These are phyloP conservation scores for Alethe diademata DNA, from an alignment of 2,113 vertebrate genomes.

Conservation along the genomic window DNA sequence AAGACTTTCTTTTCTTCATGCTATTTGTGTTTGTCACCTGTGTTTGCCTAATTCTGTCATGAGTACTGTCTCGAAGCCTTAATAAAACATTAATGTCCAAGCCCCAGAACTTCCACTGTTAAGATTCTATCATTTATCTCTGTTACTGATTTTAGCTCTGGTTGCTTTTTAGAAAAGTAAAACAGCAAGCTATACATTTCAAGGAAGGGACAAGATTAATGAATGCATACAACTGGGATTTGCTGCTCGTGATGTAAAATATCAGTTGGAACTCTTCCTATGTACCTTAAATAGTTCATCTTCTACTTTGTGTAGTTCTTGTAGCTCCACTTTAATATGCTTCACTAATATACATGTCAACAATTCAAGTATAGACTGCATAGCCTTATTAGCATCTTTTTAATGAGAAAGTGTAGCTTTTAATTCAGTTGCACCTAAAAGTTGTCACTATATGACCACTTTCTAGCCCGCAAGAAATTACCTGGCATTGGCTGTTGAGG, in stretches of 20 bases:
- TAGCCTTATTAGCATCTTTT: neutral
- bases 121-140: constrained; percentile 13
- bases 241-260: neutral
- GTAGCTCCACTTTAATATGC: neutral
- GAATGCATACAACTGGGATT: neutral
- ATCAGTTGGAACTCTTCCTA: neutral
- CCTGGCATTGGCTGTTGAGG: neutral
- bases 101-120: neutral
- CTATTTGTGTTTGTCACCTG: neutral
- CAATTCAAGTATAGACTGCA: neutral
- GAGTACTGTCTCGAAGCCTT: neutral
- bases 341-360: neutral
- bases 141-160: neutral
- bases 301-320: neutral
- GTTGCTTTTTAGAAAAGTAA: neutral
- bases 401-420: neutral
- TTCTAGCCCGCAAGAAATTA: neutral
- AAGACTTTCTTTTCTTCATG: neutral
- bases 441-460: neutral
- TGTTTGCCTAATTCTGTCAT: constrained; percentile 19
- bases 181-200: neutral
- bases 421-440: neutral
- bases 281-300: neutral
- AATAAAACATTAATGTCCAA: constrained; percentile 28
- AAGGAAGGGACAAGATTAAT: neutral